Evolutionary conservation across 23 tunicate species (phyloP).

Genomic region (Botrylloides violaceus): DNA sequence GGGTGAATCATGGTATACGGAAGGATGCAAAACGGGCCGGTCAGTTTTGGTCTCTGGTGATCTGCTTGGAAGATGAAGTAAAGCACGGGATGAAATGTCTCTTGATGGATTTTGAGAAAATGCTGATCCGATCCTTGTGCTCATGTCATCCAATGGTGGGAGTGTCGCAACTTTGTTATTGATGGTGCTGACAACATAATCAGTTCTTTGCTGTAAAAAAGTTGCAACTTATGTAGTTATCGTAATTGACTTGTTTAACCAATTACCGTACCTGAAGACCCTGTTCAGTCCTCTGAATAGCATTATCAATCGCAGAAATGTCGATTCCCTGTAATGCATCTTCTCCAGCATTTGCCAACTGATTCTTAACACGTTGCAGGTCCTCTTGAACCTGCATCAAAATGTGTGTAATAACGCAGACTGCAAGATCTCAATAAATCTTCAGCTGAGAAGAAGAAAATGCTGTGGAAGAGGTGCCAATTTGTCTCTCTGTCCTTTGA

Average conservation of each 20-base stretch:
- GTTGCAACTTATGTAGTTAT: too few relatives aligned
- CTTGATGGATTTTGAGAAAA: constrained; percentile 20
- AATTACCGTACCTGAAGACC: constrained; percentile 64
- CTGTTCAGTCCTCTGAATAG: constrained; percentile 54
- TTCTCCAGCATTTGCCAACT: constrained; percentile 29
- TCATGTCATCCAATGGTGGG: constrained; percentile 53
- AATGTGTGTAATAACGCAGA: too few relatives aligned
- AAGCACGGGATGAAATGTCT: constrained; percentile 4
- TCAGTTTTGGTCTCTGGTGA: constrained; percentile 13
- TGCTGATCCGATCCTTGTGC: constrained; percentile 10
- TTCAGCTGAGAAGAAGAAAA: too few relatives aligned
- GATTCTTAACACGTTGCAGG: constrained; percentile 54
- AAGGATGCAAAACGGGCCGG: constrained; percentile 56
- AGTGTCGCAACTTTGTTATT: constrained; percentile 73
- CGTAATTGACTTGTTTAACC: too few relatives aligned
- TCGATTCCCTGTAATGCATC: constrained; percentile 43
- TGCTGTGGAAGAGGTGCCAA: too few relatives aligned
- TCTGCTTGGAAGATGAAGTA: neutral
- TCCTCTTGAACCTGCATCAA: constrained; percentile 98
- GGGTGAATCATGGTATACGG: constrained; percentile 78
- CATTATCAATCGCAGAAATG: constrained; percentile 60
- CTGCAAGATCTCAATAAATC: too few relatives aligned
- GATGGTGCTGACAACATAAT: constrained; percentile 54
- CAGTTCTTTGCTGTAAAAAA: constrained; percentile 56
- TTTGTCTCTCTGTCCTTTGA: too few relatives aligned